A percentile compares a stretch with the other conserved stretches of the same genome.
Conservation (phyloP, 2,797 vertebrate genomes). For the Halcyon smyrnensis region DNA sequence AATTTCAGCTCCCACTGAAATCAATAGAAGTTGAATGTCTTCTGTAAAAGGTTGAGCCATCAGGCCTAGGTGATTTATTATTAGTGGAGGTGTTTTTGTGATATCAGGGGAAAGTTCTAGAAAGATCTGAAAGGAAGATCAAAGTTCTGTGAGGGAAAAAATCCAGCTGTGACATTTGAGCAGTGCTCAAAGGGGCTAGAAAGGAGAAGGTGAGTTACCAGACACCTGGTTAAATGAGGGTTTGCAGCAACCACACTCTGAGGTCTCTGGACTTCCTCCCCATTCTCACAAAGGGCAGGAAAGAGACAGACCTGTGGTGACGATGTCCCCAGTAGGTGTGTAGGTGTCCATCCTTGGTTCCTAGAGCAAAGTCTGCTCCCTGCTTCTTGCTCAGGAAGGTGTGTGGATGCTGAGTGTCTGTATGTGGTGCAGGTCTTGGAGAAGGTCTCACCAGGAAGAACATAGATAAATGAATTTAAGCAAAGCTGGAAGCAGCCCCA, state of each 20-base stretch:
- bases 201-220: not conserved
- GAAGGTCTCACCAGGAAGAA: not conserved
- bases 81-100: not conserved
- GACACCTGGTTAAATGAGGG: not conserved
- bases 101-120: not conserved
- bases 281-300: not conserved
- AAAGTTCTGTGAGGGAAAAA: not conserved
- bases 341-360: not conserved
- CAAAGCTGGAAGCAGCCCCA: not conserved
- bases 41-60: not conserved
- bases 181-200: not conserved
- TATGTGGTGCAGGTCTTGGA: not conserved
- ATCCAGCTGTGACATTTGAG: not conserved
- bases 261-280: not conserved
- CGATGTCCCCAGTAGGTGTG: not conserved
- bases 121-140: not conserved
- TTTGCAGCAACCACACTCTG: not conserved
- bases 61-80: not conserved
- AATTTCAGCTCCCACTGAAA: not conserved
- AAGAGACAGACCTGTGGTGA: not conserved
- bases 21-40: not conserved
- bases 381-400: not conserved
- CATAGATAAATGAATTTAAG: not conserved
- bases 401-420: fast-evolving
- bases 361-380: not conserved